Percentiles rank a stretch among this genome's conserved stretches.
Evolutionary conservation across 2,888 invertebrate species (phyloP).

Genomic region (Drosophila subquinaria): DNA sequence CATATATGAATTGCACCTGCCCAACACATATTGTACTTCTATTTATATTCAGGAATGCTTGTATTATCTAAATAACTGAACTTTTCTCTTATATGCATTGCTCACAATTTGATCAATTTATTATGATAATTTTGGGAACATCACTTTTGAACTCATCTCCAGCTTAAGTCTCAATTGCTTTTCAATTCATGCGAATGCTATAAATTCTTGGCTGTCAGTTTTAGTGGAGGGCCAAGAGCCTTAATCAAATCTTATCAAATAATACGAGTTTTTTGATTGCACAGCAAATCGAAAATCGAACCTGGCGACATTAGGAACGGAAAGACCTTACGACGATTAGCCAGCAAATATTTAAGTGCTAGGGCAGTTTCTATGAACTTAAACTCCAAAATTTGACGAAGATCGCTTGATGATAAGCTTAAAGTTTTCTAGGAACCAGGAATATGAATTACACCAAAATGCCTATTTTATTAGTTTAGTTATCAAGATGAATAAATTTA

Average conservation of each 20-base stretch:
- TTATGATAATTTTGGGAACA: background rate
- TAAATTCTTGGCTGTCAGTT: slow-evolving; percentile 25
- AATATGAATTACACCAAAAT: no score
- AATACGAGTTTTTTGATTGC: slow-evolving; percentile 25
- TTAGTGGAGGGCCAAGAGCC: slow-evolving; percentile 23
- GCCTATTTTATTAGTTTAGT: no score
- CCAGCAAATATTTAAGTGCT: slow-evolving; percentile 15
- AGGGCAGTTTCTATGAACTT: slow-evolving; percentile 15
- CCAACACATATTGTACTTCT: slow-evolving; percentile 7
- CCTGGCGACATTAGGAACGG: slow-evolving; percentile 15
- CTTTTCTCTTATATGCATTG: slow-evolving; percentile 1
- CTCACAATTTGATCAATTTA: background rate
- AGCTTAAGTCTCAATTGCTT: background rate
- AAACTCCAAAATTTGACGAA: no score
- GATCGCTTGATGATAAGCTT: background rate
- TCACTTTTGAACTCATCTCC: background rate
- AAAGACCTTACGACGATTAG: slow-evolving; percentile 29
- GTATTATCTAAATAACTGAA: background rate
- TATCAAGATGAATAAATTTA: no score
- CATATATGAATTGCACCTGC: slow-evolving; percentile 53
- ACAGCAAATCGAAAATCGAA: slow-evolving; percentile 35
- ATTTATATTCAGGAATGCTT: slow-evolving; percentile 20
- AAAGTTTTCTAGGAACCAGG: no score
- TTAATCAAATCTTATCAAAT: slow-evolving; percentile 61
- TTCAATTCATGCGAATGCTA: background rate